Conservation (phyloP, 2,113 vertebrate species). For the Brachyhypopomus gauderio region DNA sequence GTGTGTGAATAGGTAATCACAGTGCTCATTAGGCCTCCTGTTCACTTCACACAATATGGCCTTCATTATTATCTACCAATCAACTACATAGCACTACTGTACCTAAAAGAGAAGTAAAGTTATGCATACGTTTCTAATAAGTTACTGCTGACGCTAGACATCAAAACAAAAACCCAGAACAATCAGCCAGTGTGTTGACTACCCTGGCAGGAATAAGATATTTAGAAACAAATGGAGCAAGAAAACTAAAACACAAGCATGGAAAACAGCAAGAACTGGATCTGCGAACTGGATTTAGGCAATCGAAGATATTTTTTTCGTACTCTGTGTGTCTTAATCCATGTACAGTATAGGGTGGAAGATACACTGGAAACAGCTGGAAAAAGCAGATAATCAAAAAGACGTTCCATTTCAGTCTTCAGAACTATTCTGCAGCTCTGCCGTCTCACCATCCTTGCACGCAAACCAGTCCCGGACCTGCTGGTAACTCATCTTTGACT, state of each 20-base stretch:
- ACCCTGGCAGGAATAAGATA: not conserved
- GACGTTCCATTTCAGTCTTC: conserved; percentile 54
- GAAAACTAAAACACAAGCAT: conserved; percentile 41
- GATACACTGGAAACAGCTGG: conserved; percentile 56
- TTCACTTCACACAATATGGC: not conserved
- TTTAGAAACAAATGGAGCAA: conserved; percentile 3
- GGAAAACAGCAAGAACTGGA: too few relatives aligned
- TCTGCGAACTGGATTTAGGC: not conserved
- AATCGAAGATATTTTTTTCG: too few relatives aligned
- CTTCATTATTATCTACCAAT: conserved; percentile 13
- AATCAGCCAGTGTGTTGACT: not conserved
- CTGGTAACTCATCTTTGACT: conserved; percentile 80
- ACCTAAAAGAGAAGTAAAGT: not conserved
- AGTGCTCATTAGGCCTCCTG: conserved; percentile 7
- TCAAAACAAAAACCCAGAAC: not conserved
- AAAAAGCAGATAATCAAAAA: conserved; percentile 14
- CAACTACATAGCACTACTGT: not conserved
- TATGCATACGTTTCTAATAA: conserved; percentile 12
- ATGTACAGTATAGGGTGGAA: conserved; percentile 60
- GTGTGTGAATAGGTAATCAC: not conserved
- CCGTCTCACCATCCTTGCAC: conserved; percentile 68
- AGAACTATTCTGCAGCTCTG: conserved; percentile 65
- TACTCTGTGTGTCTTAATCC: conserved; percentile 49
- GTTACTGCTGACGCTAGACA: not conserved
- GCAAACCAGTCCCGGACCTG: conserved; percentile 86